These are phyloP conservation scores for Dendrolimus punctatus DNA, from an alignment of 1,140 invertebrate species.

Conservation along the genomic window DNA sequence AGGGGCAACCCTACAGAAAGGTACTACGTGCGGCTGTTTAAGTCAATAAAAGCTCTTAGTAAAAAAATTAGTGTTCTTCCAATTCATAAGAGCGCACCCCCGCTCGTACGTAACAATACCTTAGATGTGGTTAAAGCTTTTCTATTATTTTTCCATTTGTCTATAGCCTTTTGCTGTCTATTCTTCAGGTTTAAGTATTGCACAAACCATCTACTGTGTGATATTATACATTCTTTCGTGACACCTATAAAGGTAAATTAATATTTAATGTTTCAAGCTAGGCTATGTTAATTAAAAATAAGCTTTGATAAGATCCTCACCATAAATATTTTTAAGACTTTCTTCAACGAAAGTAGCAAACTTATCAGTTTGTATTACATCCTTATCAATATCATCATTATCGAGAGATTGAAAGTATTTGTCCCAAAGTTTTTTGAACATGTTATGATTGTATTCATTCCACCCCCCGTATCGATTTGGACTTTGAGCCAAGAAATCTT, in stretches of 20 bases:
- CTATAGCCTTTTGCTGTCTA: constrained; percentile 57
- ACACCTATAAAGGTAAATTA: constrained; percentile 35
- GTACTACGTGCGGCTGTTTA: no score
- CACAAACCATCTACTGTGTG: constrained; percentile 63
- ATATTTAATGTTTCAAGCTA: not conserved
- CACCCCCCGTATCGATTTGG: constrained; percentile 66
- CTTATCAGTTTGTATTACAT: not conserved
- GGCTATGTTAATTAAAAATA: not conserved
- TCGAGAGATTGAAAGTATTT: constrained; percentile 42
- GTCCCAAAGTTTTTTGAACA: constrained; percentile 60
- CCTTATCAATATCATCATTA: constrained; percentile 1
- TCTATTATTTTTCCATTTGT: constrained; percentile 61
- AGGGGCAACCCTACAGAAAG: no score
- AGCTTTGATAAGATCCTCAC: not conserved
- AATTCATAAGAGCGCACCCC: no score
- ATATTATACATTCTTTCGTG: constrained; percentile 36
- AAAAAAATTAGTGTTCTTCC: no score
- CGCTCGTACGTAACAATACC: no score
- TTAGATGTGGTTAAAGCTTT: constrained; percentile 27
- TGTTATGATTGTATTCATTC: constrained; percentile 66
- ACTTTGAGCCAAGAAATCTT: constrained; percentile 59
- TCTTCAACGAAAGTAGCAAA: no score
- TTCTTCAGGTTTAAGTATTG: constrained; percentile 52
- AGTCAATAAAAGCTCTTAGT: no score
- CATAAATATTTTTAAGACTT: not conserved